phyloP scores from a whole-genome alignment of 2,888 invertebrate species.

The Scaptomyza reducta region DNA sequence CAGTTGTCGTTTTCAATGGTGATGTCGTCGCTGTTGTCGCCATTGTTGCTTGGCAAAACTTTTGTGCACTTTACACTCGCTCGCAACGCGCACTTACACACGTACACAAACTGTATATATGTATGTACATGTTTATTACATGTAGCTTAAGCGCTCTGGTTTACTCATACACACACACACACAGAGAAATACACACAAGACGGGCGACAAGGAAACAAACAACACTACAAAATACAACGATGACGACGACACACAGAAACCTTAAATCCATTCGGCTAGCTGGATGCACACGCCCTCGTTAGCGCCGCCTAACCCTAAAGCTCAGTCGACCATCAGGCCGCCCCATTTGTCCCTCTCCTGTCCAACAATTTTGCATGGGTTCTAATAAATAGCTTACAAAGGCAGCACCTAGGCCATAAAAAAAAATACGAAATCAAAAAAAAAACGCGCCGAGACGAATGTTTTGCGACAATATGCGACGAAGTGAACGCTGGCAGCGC shows the following conservation, averaged over 20 bases:
- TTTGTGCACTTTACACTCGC: constrained; percentile 76
- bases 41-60: constrained; percentile 71
- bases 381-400: constrained; percentile 61
- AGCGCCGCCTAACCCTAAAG: constrained; percentile 15
- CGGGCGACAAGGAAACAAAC: too few relatives aligned
- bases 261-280: constrained; percentile 73
- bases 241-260: constrained; percentile 62
- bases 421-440: constrained; percentile 17
- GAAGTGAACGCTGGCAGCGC: constrained; percentile 48
- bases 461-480: constrained; percentile 69
- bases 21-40: constrained; percentile 65
- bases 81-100: constrained; percentile 26
- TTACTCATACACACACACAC: too few relatives aligned
- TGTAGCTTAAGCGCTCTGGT: too few relatives aligned
- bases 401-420: constrained; percentile 27
- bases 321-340: constrained; percentile 17
- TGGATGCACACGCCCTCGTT: constrained; percentile 60
- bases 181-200: too few relatives aligned
- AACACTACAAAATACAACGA: constrained; percentile 33
- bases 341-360: constrained; percentile 8
- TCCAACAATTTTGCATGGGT: constrained; percentile 35
- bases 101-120: constrained; percentile 1
- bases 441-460: constrained; percentile 43
- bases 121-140: too few relatives aligned
- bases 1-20: constrained; percentile 26